Evolutionary conservation across 2,888 invertebrate genomes (phyloP).

Genomic region (Cephus runcator): DNA sequence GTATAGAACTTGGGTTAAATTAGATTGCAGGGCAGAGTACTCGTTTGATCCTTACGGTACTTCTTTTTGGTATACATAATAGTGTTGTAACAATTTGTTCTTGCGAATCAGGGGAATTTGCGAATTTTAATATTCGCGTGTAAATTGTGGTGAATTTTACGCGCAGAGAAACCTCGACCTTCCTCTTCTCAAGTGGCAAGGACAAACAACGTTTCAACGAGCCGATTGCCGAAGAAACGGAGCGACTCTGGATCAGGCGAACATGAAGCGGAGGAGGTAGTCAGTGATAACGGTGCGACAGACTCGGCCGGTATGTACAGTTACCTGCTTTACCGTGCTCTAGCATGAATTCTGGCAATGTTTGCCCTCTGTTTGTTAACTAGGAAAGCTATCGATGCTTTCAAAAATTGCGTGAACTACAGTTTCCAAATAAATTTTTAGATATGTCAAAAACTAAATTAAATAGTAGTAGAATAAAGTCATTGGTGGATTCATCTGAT

Average conservation of each 20-base stretch:
- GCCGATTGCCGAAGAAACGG: slow-evolving; percentile 8
- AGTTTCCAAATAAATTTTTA: background rate
- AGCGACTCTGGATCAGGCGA: slow-evolving; percentile 14
- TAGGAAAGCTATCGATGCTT: background rate
- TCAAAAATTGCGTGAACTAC: background rate
- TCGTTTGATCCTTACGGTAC: background rate
- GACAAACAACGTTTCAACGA: background rate
- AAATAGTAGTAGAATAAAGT: slow-evolving; percentile 13
- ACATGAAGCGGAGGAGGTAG: slow-evolving; percentile 13
- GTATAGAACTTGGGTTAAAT: background rate
- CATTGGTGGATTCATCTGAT: slow-evolving; percentile 37
- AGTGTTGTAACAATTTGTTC: background rate
- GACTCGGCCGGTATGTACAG: slow-evolving; percentile 14
- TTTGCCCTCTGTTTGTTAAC: background rate
- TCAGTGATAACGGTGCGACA: slow-evolving; percentile 1
- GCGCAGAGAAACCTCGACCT: slow-evolving; percentile 2
- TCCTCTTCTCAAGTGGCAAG: background rate
- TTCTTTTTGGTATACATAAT: background rate
- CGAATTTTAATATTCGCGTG: background rate
- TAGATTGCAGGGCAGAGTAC: background rate
- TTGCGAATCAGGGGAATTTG: background rate
- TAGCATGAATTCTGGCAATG: background rate
- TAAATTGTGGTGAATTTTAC: background rate
- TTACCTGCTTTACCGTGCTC: background rate
- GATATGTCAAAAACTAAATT: slow-evolving; percentile 9